Evolutionary conservation across 2,888 invertebrate genomes (phyloP), one percentile per base, ranked within the genome.

Genomic region (Phragmatobia fuliginosa): DNA sequence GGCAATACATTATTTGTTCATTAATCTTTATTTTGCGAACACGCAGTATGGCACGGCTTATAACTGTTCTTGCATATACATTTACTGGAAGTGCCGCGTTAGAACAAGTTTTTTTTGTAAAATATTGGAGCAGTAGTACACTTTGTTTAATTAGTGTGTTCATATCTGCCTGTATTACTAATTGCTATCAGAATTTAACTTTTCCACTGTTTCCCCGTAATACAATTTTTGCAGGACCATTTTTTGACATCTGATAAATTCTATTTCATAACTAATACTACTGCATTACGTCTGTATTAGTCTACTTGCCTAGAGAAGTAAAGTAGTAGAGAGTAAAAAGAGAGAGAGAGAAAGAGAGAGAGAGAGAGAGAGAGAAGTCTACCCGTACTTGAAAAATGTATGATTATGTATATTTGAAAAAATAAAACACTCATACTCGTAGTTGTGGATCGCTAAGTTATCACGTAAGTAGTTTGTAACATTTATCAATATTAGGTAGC

Each of bases 401-500:
- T 45, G 21, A 45, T 45, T 7, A 45, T 14, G 38, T 38, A 14
- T 38, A 2, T 10, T 11, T 11, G 10, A 10, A 38, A 21, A 63
- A 67, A 21, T 28, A 58, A 62, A 21, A 41, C 31, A 41, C 28
- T n/a, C n/a, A n/a, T n/a, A 45, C 32, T 28, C 33, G 33, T 58
- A 70, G 68, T 71, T 70, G 68, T 60, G 71, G 71, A 67, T 72
- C 45, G 61, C 67, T 33, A 72, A 69, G 69, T 66, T 67, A 60
- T 68, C 62, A 66, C 64, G 62, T 68, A 66, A 72, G 70, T 75
- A 77, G 73, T 73, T 56, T 64, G 73, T 71, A 72, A 74, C 72
- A 72, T 79, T 67, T 77, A 80, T 79, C 74, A 74, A 76, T 78
- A 77, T 70, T 52, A 66, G 76, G 73, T 74, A 82, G 74, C 73